A percentile compares a stretch with the other conserved stretches of the same genome.
These are phyloP conservation scores for Ceratoteleas bidentatus DNA, from an alignment of 1,140 invertebrate genomes.

Conservation along the genomic window DNA sequence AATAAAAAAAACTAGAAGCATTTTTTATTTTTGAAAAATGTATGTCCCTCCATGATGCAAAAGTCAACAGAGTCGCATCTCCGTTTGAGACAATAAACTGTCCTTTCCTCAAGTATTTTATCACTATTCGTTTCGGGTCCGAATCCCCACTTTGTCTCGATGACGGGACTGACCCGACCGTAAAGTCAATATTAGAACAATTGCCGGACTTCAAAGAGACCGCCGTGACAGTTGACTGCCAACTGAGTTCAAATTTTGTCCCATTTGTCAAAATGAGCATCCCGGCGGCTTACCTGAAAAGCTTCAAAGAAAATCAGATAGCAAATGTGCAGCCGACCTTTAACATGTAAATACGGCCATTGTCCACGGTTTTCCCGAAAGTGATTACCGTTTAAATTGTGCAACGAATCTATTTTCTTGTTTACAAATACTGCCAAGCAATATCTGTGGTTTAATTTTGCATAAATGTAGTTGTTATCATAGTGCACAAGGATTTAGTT, in stretches of 20 bases:
- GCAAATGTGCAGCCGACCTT: constrained; percentile 17
- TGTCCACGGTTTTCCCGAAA: constrained; percentile 8
- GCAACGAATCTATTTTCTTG: too few relatives aligned
- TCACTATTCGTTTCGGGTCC: constrained; percentile 11
- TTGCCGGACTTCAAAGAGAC: constrained; percentile 38
- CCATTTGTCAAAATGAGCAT: constrained; percentile 30
- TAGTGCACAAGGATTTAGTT: too few relatives aligned
- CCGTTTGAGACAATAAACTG: too few relatives aligned
- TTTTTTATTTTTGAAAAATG: too few relatives aligned
- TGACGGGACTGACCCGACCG: constrained; percentile 22
- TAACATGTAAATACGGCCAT: constrained; percentile 2
- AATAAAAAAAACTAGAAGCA: too few relatives aligned
- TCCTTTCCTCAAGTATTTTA: constrained; percentile 3
- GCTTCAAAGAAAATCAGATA: constrained; percentile 38
- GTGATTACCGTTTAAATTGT: constrained; percentile 1
- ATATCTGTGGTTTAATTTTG: too few relatives aligned
- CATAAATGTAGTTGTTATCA: too few relatives aligned
- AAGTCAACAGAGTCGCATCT: too few relatives aligned
- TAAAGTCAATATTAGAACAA: constrained; percentile 46
- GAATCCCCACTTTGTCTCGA: constrained; percentile 33
- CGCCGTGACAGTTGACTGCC: constrained; percentile 23
- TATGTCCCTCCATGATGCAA: too few relatives aligned
- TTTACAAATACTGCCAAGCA: too few relatives aligned
- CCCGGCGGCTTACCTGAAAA: constrained; percentile 25
- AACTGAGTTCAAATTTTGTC: constrained; percentile 26